Evolutionary conservation across 2,113 vertebrate genomes (phyloP).

Genomic region (Plectropomus leopardus): DNA sequence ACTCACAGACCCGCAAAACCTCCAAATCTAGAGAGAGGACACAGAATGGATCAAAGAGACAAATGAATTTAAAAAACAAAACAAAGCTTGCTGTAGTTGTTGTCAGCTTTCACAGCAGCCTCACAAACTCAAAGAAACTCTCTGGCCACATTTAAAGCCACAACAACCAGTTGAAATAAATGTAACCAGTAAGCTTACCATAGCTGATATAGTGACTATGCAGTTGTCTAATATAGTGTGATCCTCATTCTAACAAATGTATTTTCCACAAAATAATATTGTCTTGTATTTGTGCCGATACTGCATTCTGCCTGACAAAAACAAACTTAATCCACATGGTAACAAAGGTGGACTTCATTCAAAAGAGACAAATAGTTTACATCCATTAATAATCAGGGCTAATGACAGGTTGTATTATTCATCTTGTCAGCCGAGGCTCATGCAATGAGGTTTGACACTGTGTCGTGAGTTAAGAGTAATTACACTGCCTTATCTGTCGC

Average conservation of each 20-base stretch:
- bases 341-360: neutral
- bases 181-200: neutral
- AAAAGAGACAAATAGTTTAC: neutral
- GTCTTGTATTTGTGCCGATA: neutral
- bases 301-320: neutral
- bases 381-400: neutral
- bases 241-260: neutral
- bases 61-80: too few relatives aligned
- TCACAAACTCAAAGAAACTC: too few relatives aligned
- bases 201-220: neutral
- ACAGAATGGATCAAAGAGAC: too few relatives aligned
- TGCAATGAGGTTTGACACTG: constrained; percentile 20
- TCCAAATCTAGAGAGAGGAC: too few relatives aligned
- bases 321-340: too few relatives aligned
- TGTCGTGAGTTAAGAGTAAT: constrained; percentile 35
- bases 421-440: neutral
- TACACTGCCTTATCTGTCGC: constrained; percentile 40
- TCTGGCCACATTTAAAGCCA: too few relatives aligned
- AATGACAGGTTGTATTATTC: neutral
- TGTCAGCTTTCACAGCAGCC: too few relatives aligned
- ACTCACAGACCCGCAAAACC: too few relatives aligned
- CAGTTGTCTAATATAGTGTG: neutral
- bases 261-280: neutral
- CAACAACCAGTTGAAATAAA: neutral
- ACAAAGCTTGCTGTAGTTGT: too few relatives aligned